These are phyloP conservation scores for Sebastes diploproa DNA, from an alignment of 2,797 vertebrate genomes.

Conservation along the genomic window DNA sequence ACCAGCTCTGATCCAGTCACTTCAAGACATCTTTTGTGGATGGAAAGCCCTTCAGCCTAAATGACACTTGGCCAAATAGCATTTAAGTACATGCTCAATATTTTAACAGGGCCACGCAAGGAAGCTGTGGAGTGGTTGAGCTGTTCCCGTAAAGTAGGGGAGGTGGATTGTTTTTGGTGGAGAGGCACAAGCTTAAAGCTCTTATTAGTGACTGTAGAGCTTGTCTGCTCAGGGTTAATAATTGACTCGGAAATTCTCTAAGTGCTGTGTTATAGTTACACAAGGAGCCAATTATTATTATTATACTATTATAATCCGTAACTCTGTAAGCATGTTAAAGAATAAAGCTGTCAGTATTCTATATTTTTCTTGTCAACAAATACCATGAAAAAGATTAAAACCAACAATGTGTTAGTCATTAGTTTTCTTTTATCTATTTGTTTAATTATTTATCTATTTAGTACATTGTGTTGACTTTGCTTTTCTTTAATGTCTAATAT, in stretches of 20 bases:
- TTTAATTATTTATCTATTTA: not conserved
- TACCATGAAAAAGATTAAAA: not conserved
- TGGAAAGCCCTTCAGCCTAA: constrained; percentile 85
- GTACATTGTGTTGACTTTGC: not conserved
- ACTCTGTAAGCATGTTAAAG: not conserved
- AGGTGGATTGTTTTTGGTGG: constrained; percentile 68
- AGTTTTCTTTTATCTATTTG: not conserved
- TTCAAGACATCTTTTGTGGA: constrained; percentile 84
- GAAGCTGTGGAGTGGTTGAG: constrained; percentile 68
- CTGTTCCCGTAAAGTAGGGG: constrained; percentile 61
- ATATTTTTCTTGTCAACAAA: not conserved
- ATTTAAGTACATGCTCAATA: constrained; percentile 89
- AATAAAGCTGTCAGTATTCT: not conserved
- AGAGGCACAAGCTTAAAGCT: constrained; percentile 36
- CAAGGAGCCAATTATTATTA: not conserved
- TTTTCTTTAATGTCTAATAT: not conserved
- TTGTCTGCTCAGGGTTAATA: constrained; percentile 31
- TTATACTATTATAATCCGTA: not conserved
- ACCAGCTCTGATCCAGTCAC: constrained; percentile 81
- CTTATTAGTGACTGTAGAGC: constrained; percentile 38
- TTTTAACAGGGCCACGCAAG: constrained; percentile 83
- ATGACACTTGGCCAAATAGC: constrained; percentile 87
- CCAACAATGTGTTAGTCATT: not conserved
- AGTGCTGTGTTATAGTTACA: constrained; percentile 11
- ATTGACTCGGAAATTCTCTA: not conserved